Conservation (phyloP, 1,140 invertebrate species). For the Camponotus vicinus region DNA sequence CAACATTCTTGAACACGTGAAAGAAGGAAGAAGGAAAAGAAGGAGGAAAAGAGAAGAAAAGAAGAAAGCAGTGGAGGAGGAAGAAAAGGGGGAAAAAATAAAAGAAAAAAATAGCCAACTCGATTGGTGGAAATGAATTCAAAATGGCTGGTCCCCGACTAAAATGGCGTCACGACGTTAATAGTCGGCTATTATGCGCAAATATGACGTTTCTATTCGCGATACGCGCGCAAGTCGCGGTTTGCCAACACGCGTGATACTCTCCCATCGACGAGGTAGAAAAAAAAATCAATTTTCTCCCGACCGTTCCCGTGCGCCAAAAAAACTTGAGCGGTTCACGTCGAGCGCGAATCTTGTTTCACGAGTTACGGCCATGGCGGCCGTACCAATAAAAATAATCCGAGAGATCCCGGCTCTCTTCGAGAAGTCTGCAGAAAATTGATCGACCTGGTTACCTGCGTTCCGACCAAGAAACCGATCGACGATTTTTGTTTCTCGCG, state of each 20-base stretch:
- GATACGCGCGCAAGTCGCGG: slow-evolving; percentile 13
- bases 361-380: neutral
- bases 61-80: slow-evolving; percentile 59
- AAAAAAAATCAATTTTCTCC: slow-evolving; percentile 51
- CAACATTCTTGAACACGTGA: slow-evolving; percentile 55
- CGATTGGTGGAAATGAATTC: slow-evolving; percentile 85
- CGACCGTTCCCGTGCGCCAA: slow-evolving; percentile 25
- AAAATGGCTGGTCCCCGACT: slow-evolving; percentile 82
- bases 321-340: slow-evolving; percentile 15
- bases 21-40: slow-evolving; percentile 23
- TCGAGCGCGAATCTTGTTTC: neutral
- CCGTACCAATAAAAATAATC: slow-evolving; percentile 20
- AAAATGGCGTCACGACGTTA: slow-evolving; percentile 83
- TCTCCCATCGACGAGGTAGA: neutral
- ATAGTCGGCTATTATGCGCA: slow-evolving; percentile 70
- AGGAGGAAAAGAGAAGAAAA: slow-evolving; percentile 33
- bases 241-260: neutral
- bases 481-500: slow-evolving; percentile 49
- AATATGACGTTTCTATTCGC: slow-evolving; percentile 83
- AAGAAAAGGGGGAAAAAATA: slow-evolving; percentile 76
- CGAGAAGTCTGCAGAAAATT: slow-evolving; percentile 38
- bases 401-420: neutral
- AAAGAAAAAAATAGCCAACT: slow-evolving; percentile 78
- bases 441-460: slow-evolving; percentile 32
- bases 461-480: slow-evolving; percentile 32